Evolutionary conservation across 2,888 invertebrate species (phyloP).

Genomic region (Lacanobia wlatinum): DNA sequence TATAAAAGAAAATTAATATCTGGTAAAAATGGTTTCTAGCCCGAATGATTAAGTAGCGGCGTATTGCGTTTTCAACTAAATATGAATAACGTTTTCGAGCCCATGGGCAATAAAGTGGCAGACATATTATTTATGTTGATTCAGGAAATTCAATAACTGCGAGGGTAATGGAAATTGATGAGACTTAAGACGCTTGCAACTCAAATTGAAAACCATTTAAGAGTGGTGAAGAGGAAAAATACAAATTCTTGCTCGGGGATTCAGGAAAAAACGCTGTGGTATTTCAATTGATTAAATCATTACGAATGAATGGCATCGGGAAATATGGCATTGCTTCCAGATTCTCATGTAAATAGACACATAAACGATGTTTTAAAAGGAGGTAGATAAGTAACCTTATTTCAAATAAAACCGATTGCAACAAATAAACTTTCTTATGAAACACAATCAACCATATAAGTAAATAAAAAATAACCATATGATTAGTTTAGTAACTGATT

Average conservation of each 20-base stretch:
- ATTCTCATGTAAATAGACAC: neutral
- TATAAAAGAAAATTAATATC: slow-evolving; percentile 67
- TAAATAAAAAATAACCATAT: too few species aligned
- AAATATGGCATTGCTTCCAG: neutral
- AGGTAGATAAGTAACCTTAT: too few species aligned
- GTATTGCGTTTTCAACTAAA: slow-evolving; percentile 53
- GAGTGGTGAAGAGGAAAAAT: slow-evolving; percentile 23
- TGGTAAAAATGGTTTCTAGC: slow-evolving; percentile 57
- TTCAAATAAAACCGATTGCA: neutral
- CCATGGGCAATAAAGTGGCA: slow-evolving; percentile 41
- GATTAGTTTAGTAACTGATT: too few species aligned
- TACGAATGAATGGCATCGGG: slow-evolving; percentile 2
- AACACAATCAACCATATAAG: too few species aligned
- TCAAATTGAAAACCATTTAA: slow-evolving; percentile 36
- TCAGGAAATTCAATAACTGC: slow-evolving; percentile 51
- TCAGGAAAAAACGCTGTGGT: neutral
- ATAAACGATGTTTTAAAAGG: neutral
- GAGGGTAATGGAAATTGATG: slow-evolving; percentile 46
- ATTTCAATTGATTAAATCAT: slow-evolving; percentile 19
- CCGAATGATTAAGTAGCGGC: slow-evolving; percentile 54
- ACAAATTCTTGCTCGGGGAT: neutral
- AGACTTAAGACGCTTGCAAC: slow-evolving; percentile 31
- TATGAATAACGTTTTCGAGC: slow-evolving; percentile 47
- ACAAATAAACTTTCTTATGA: neutral
- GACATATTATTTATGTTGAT: slow-evolving; percentile 54